Conservation (phyloP, 2,113 vertebrate species). For the Petrocephalus microphthalmus region DNA sequence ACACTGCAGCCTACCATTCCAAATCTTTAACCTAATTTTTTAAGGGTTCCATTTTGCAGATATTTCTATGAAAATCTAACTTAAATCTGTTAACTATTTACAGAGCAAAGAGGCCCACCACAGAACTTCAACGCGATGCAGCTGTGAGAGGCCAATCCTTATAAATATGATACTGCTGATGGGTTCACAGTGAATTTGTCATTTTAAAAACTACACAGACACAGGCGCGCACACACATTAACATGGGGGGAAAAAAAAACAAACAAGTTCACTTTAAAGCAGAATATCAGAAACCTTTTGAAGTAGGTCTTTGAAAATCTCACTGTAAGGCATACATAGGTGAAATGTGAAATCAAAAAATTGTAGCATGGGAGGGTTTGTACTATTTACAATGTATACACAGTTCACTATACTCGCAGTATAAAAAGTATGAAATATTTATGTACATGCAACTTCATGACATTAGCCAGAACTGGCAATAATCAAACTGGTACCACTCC, state of each 20-base stretch:
- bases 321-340: slow-evolving; percentile 64
- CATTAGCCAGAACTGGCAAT: background rate
- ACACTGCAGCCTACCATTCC: background rate
- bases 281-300: slow-evolving; percentile 30
- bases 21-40: background rate
- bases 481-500: background rate
- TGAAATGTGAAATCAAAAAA: slow-evolving; percentile 34
- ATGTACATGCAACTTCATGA: slow-evolving; percentile 46
- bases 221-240: slow-evolving; percentile 24
- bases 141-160: background rate
- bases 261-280: slow-evolving; percentile 26
- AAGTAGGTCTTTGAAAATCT: slow-evolving; percentile 41
- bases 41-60: background rate
- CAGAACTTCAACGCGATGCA: background rate
- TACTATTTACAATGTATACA: slow-evolving; percentile 31
- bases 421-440: slow-evolving; percentile 45
- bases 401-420: slow-evolving; percentile 28
- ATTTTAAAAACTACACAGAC: slow-evolving; percentile 28
- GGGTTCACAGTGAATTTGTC: slow-evolving; percentile 61
- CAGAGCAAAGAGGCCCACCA: background rate
- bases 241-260: slow-evolving; percentile 23
- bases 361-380: slow-evolving; percentile 39
- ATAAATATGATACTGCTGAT: slow-evolving; percentile 7
- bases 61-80: background rate
- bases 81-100: background rate